A percentile compares a stretch with the other conserved stretches of the same genome.
phyloP scores from a whole-genome alignment of 2,113 vertebrate species.

The Barbus barbus region DNA sequence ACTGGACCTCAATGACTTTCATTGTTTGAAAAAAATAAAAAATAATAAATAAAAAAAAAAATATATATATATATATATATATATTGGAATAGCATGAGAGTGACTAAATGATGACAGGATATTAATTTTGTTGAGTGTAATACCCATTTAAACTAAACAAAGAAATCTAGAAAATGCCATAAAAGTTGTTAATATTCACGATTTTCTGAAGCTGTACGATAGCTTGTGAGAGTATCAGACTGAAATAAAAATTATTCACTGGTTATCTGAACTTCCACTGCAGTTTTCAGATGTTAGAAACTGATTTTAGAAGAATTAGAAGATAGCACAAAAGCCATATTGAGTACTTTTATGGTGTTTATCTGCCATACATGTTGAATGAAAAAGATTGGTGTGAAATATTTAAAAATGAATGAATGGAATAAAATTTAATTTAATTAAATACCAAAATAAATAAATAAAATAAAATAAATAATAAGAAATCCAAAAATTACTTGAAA shows the following conservation, averaged over 20 bases:
- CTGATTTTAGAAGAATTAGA: background rate
- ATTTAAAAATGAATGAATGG: too few relatives aligned
- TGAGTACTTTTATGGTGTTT: background rate
- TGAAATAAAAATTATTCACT: background rate
- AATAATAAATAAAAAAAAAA: too few relatives aligned
- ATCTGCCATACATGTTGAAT: background rate
- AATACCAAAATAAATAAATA: too few relatives aligned
- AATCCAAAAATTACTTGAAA: background rate
- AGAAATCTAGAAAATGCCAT: background rate
- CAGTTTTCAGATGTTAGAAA: background rate
- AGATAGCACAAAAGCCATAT: background rate
- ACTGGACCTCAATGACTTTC: background rate
- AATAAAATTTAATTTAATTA: background rate
- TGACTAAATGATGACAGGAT: background rate
- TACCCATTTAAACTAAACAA: background rate
- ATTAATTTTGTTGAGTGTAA: background rate
- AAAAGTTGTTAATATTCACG: background rate
- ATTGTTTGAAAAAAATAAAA: background rate
- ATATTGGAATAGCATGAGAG: too few relatives aligned
- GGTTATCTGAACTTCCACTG: background rate
- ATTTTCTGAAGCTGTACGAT: background rate
- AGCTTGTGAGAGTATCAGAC: background rate
- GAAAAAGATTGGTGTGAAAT: background rate
- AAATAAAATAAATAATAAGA: background rate
- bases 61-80: too few relatives aligned